These are phyloP conservation scores for Callionymus lyra DNA, from an alignment of 2,113 vertebrate genomes.

Conservation along the genomic window DNA sequence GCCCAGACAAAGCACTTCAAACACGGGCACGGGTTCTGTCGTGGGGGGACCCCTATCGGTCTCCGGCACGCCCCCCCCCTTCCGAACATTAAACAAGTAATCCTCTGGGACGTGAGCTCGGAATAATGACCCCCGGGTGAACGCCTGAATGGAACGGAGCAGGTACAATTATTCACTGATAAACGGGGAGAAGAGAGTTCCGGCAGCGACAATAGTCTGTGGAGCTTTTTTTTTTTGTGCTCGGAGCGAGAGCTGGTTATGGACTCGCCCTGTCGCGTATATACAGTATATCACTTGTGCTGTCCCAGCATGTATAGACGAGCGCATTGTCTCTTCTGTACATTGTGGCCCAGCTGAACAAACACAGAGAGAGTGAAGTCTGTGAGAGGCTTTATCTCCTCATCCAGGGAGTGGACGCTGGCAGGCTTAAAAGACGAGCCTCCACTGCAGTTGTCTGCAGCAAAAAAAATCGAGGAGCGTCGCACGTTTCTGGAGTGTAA, in stretches of 20 bases:
- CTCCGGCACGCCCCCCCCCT: conserved; percentile 37
- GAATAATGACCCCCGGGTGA: conserved; percentile 38
- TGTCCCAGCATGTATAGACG: conserved; percentile 32
- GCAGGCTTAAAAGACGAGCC: conserved; percentile 45
- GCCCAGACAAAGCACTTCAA: conserved; percentile 67
- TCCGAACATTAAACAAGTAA: conserved; percentile 37
- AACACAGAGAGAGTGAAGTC: conserved; percentile 32
- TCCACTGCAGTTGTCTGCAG: conserved; percentile 39
- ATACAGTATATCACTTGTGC: conserved; percentile 20
- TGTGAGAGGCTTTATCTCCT: conserved; percentile 38
- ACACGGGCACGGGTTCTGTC: conserved; percentile 42
- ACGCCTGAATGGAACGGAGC: conserved; percentile 11
- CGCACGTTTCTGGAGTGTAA: not conserved
- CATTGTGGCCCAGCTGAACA: conserved; percentile 48
- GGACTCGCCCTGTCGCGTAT: conserved; percentile 17
- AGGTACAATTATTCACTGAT: conserved; percentile 20
- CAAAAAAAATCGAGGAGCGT: conserved; percentile 18
- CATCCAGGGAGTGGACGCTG: conserved; percentile 25
- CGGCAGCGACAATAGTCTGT: conserved; percentile 31
- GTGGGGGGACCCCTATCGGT: conserved; percentile 26
- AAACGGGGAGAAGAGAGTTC: conserved; percentile 13
- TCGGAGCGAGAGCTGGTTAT: conserved; percentile 30
- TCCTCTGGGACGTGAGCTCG: conserved; percentile 39
- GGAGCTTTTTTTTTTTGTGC: conserved; percentile 20
- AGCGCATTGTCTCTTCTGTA: conserved; percentile 44